Conservation (phyloP, 2,797 vertebrate genomes). For the Odontamblyopus rebecca region DNA sequence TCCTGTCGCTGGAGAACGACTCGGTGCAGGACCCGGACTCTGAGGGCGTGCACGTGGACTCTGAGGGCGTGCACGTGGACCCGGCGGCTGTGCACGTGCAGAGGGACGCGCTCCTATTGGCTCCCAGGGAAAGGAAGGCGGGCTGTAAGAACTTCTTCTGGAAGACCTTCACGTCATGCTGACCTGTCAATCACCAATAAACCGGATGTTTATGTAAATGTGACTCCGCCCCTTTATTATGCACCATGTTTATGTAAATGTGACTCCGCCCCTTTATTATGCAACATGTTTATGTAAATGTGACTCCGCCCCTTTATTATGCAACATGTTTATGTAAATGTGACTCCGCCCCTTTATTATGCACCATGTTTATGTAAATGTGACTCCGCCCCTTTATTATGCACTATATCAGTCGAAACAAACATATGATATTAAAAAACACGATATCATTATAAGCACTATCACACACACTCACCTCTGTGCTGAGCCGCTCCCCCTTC, state of each 20-base stretch:
- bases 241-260: background rate
- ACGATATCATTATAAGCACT: no score
- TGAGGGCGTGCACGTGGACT: constrained; percentile 57
- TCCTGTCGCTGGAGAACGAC: constrained; percentile 91
- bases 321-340: no score
- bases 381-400: constrained; percentile 21
- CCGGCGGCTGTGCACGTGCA: constrained; percentile 83
- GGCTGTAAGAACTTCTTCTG: constrained; percentile 99
- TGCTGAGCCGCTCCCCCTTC: no score
- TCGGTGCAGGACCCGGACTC: constrained; percentile 82
- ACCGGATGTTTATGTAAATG: background rate
- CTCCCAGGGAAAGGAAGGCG: constrained; percentile 94
- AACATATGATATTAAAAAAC: no score
- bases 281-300: no score
- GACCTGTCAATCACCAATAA: constrained; percentile 35
- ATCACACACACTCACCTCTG: no score
- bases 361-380: background rate
- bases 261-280: background rate
- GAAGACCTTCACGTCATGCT: constrained; percentile 99
- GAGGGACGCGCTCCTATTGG: constrained; percentile 81
- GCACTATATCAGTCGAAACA: no score
- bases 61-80: constrained; percentile 85
- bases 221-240: constrained; percentile 26
- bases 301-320: no score
- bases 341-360: no score